Conservation (phyloP, 2,113 vertebrate species). For the Capra hircus region DNA sequence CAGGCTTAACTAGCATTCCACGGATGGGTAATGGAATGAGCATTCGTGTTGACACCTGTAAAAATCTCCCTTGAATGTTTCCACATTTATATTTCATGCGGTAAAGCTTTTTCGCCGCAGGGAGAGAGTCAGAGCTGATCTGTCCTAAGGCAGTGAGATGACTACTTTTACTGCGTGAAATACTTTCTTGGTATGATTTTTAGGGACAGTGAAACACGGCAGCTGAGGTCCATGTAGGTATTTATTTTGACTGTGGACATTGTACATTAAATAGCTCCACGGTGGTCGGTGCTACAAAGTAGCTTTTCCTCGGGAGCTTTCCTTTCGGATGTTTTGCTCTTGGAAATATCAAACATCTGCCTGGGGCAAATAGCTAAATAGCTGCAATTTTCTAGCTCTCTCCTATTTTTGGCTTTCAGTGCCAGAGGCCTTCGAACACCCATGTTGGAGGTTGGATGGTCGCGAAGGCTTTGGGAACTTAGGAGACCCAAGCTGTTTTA, state of each 20-base stretch:
- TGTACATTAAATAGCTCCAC: neutral
- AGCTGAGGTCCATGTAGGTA: neutral
- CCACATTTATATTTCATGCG: constrained; percentile 62
- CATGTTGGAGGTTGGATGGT: constrained; percentile 72
- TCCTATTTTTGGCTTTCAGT: constrained; percentile 71
- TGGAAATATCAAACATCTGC: constrained; percentile 74
- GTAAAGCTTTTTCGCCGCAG: constrained; percentile 36
- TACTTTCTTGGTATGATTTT: neutral
- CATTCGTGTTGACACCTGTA: constrained; percentile 73
- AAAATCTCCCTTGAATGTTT: constrained; percentile 70
- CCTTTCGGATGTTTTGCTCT: constrained; percentile 64
- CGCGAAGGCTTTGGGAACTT: constrained; percentile 54
- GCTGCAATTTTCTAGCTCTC: constrained; percentile 61
- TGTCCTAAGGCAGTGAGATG: constrained; percentile 12
- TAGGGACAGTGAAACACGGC: constrained; percentile 28
- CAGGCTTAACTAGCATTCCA: constrained; percentile 65
- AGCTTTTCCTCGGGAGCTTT: constrained; percentile 55
- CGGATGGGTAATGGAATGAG: constrained; percentile 65
- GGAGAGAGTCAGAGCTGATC: constrained; percentile 46
- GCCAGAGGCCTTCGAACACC: constrained; percentile 74
- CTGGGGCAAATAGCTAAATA: constrained; percentile 68
- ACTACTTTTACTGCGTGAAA: neutral
- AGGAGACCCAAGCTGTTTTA: constrained; percentile 73
- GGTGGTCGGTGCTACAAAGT: neutral
- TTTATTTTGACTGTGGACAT: constrained; percentile 13